Conservation (phyloP, 1,140 invertebrate genomes). For the Megalopta genalis region DNA sequence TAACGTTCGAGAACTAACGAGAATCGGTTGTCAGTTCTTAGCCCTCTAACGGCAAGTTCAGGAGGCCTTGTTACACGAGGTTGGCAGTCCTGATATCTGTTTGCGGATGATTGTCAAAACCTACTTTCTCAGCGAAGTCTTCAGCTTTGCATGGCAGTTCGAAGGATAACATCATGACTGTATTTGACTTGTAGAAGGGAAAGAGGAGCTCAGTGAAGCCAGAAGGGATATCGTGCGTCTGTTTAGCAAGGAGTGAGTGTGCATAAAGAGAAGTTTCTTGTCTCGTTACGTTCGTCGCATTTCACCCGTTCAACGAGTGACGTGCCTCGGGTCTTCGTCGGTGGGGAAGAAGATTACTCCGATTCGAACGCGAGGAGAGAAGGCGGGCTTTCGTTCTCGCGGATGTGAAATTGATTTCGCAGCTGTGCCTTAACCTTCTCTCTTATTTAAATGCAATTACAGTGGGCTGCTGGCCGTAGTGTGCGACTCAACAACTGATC, state of each 20-base stretch:
- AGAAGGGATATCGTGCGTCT: slow-evolving; percentile 10
- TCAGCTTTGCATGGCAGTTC: slow-evolving; percentile 41
- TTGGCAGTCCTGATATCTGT: slow-evolving; percentile 62
- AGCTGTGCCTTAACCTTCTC: slow-evolving; percentile 32
- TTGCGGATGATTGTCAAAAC: slow-evolving; percentile 77
- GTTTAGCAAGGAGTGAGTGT: slow-evolving; percentile 34
- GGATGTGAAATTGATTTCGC: slow-evolving; percentile 5
- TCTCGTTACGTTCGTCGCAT: slow-evolving; percentile 37
- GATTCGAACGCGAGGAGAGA: slow-evolving; percentile 32
- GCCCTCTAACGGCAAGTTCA: background rate
- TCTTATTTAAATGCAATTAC: slow-evolving; percentile 37
- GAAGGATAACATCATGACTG: slow-evolving; percentile 44
- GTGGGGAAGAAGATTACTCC: slow-evolving; percentile 33
- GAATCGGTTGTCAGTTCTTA: background rate
- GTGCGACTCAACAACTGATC: slow-evolving; percentile 29
- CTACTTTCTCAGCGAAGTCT: slow-evolving; percentile 63
- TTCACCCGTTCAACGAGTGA: slow-evolving; percentile 45
- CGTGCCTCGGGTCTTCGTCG: slow-evolving; percentile 50
- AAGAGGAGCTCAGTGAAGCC: slow-evolving; percentile 26
- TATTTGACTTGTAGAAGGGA: slow-evolving; percentile 29
- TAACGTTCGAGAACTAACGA: background rate
- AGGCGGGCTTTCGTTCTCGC: slow-evolving; percentile 29
- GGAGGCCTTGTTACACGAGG: slow-evolving; percentile 4
- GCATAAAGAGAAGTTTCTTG: slow-evolving; percentile 36
- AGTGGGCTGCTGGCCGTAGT: slow-evolving; percentile 33